Evolutionary conservation across 2,888 invertebrate species (phyloP).

Genomic region (Drepanosiphum platanoidis): DNA sequence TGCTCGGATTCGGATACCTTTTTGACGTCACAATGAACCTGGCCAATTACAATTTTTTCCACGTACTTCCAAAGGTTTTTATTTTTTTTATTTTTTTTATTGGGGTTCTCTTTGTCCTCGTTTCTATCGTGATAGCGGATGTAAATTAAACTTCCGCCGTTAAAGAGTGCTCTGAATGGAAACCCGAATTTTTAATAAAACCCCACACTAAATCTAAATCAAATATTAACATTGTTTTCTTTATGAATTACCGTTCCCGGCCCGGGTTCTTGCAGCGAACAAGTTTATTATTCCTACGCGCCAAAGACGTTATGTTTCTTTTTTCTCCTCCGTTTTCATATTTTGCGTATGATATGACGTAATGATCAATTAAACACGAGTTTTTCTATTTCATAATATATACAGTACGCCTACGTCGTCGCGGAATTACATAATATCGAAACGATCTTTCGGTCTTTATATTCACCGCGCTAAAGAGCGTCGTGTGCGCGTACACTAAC

Average conservation of each 20-base stretch:
- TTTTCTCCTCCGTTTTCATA: not conserved
- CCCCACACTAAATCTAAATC: not conserved
- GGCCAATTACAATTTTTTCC: conserved; percentile 54
- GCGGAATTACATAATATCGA: too few relatives aligned
- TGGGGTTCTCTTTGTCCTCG: conserved; percentile 21
- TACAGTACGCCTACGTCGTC: too few relatives aligned
- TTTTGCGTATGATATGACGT: not conserved
- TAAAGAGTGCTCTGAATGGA: conserved; percentile 13
- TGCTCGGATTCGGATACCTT: conserved; percentile 29
- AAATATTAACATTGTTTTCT: conserved; percentile 17
- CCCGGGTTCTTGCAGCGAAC: not conserved
- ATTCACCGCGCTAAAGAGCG: too few relatives aligned
- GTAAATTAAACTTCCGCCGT: conserved; percentile 46
- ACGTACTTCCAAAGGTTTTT: not conserved
- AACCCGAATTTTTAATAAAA: conserved; percentile 13
- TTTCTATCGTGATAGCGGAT: conserved; percentile 28
- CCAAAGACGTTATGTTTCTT: not conserved
- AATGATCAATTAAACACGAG: not conserved
- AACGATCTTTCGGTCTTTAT: too few relatives aligned
- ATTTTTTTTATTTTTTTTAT: conserved; percentile 29
- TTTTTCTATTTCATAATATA: not conserved
- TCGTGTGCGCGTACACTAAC: not conserved
- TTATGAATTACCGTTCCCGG: not conserved
- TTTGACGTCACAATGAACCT: conserved; percentile 42
- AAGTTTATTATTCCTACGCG: not conserved